A percentile compares a stretch with the other conserved stretches of the same genome.
Evolutionary conservation across 2,113 vertebrate genomes (phyloP).

Genomic region (Saiga tatarica): DNA sequence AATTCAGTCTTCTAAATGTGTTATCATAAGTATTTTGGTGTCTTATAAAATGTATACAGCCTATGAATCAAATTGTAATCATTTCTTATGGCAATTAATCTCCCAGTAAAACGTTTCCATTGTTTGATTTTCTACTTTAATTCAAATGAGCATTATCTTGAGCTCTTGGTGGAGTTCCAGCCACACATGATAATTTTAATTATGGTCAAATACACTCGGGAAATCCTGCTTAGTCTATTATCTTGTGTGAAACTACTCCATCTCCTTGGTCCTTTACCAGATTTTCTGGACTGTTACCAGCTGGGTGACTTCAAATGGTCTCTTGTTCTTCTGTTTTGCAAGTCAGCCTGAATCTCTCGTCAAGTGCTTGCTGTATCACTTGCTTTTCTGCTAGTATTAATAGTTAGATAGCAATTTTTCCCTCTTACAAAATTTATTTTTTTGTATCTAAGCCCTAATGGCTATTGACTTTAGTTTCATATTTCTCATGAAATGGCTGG

Average conservation of each 20-base stretch:
- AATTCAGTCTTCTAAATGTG: not conserved
- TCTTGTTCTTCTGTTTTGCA: not conserved
- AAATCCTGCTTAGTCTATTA: not conserved
- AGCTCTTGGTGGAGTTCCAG: not conserved
- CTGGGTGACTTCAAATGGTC: not conserved
- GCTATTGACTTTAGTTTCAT: slow-evolving; percentile 20
- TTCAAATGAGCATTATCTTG: not conserved
- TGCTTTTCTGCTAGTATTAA: not conserved
- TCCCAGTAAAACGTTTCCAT: not conserved
- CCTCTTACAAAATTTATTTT: not conserved
- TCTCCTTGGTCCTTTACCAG: not conserved
- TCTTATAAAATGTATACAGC: not conserved
- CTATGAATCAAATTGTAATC: not conserved
- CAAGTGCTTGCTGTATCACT: not conserved
- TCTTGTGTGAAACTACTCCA: not conserved
- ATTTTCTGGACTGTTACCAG: not conserved
- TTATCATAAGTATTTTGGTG: not conserved
- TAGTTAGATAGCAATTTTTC: not conserved
- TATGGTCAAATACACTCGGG: not conserved
- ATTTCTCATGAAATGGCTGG: slow-evolving; percentile 35
- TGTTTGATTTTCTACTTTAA: not conserved
- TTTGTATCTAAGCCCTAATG: slow-evolving; percentile 19
- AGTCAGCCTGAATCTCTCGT: not conserved
- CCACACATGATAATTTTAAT: not conserved
- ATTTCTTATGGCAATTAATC: slow-evolving; percentile 7